Evolutionary conservation across 1,140 invertebrate species (phyloP).

Genomic region (Scaptodrosophila lebanonensis): DNA sequence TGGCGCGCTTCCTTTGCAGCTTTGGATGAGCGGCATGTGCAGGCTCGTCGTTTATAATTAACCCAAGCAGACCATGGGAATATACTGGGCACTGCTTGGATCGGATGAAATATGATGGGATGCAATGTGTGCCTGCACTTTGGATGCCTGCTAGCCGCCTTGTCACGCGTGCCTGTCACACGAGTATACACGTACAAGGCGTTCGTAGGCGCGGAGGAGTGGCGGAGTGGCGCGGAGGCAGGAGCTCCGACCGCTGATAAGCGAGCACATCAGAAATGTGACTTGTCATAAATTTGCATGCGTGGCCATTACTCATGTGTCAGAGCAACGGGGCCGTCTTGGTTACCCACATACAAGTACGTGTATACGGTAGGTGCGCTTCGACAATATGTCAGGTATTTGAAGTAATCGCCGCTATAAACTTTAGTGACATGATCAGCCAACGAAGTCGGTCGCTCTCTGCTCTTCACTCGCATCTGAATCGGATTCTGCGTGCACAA

Average conservation of each 20-base stretch:
- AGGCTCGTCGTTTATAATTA: conserved; percentile 70
- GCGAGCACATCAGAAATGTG: conserved; percentile 75
- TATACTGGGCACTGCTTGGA: conserved; percentile 37
- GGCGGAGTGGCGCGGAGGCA: too few species aligned
- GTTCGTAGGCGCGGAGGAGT: too few species aligned
- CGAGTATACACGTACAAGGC: conserved; percentile 17
- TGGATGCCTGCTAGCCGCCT: too few species aligned
- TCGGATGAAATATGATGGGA: too few species aligned
- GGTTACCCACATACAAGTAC: too few species aligned
- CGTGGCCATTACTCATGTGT: conserved; percentile 74
- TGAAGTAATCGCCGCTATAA: conserved; percentile 73
- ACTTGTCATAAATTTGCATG: conserved; percentile 76
- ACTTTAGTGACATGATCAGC: conserved; percentile 68
- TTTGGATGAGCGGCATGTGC: conserved; percentile 43
- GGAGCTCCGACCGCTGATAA: conserved; percentile 71
- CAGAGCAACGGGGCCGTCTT: conserved; percentile 46
- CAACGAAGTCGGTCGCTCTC: neutral
- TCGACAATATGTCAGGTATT: conserved; percentile 72
- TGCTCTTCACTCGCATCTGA: conserved; percentile 31
- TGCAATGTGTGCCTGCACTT: too few species aligned
- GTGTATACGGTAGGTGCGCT: conserved; percentile 43
- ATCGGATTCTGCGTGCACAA: conserved; percentile 14
- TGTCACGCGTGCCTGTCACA: conserved; percentile 63
- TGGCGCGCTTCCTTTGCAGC: conserved; percentile 42
- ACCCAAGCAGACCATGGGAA: conserved; percentile 54